Evolutionary conservation across 2,888 invertebrate species (phyloP).

Genomic region (Nymphalis polychloros): DNA sequence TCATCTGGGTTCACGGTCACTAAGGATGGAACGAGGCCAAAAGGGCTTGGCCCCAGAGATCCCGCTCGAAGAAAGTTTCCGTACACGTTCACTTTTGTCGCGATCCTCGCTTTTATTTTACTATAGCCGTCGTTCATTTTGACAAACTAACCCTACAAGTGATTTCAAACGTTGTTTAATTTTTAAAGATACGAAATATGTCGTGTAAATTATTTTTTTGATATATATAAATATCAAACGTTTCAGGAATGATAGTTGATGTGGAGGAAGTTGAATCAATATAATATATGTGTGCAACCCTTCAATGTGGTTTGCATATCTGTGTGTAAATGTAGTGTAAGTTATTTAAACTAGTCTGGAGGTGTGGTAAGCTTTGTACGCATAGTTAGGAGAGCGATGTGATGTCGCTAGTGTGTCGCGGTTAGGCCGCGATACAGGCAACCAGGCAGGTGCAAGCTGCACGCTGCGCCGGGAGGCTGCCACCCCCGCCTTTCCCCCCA

Average conservation of each 20-base stretch:
- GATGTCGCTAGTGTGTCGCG: conserved; percentile 52
- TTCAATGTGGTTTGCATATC: not conserved
- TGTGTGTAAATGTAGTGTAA: not conserved
- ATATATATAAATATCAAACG: not conserved
- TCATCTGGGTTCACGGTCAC: conserved; percentile 34
- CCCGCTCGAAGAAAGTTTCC: conserved; percentile 31
- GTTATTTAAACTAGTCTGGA: not conserved
- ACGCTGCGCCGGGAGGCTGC: conserved; percentile 75
- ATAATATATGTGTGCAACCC: too few species aligned
- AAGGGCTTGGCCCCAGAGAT: conserved; percentile 30
- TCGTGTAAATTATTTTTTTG: not conserved
- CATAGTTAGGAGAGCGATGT: conserved; percentile 29
- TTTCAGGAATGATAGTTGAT: not conserved
- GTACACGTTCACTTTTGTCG: conserved; percentile 34
- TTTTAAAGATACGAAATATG: not conserved
- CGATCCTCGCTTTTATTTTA: conserved; percentile 13
- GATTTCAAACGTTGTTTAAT: not conserved
- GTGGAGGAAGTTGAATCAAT: too few species aligned
- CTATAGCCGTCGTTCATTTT: conserved; percentile 9
- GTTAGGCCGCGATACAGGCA: conserved; percentile 51
- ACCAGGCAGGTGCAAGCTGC: conserved; percentile 77
- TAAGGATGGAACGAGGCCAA: conserved; percentile 37
- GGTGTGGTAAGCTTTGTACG: conserved; percentile 14
- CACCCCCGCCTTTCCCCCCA: conserved; percentile 52
- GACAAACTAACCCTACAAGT: conserved; percentile 3